Base-by-base conservation (phyloP, 2,797 vertebrate genomes). In the Trematomus bernacchii region DNA sequence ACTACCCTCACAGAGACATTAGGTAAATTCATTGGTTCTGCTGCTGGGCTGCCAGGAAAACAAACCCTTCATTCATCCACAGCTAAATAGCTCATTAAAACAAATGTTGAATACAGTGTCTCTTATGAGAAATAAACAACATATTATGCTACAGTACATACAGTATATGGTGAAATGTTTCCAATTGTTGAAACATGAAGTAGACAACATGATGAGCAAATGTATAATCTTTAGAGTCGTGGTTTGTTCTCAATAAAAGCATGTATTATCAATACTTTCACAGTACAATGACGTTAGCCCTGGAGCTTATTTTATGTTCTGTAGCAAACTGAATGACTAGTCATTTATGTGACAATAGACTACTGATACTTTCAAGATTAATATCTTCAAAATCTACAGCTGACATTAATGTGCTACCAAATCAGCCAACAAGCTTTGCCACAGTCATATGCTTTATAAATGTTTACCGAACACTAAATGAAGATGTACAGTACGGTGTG, bases 21-120 rank as follows among this genome's bases (percentile, higher is more conserved):
- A 59, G 70, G 42, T 64, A 65, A 77, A 85, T 65, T 21, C 15
- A 80, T 66, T 72, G 64, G 70, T 62, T 80, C 43, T 73, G 60
- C 71, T 66, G 51, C 59, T 55, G 51, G 8, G 6, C 42, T 57
- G 12, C 27, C 61, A 72, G 46, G 27, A 13, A 82, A 37, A 10
- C 33, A 23, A 63, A 21, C 18, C 37, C 15, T 59, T 70, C 53
- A 73, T 68, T 60, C 60, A 73, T 37, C 43, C 54, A 53, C 15
- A 60, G 53, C 53, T 48, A 67, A 70, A 53, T 1, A 30, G 16
- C 21, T 11, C 40, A 74, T 68, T 76, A 14, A 37, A 63, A 52
- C 80, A 71, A 59, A n/a, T 5, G 19, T 37, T 9, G 33, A 37
- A 18, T 46, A 21, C n/a, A 64, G 23, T 61, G 15, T 71, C 47